phyloP scores from a whole-genome alignment of 2,797 vertebrate species.

The Tamandua tetradactyla region DNA sequence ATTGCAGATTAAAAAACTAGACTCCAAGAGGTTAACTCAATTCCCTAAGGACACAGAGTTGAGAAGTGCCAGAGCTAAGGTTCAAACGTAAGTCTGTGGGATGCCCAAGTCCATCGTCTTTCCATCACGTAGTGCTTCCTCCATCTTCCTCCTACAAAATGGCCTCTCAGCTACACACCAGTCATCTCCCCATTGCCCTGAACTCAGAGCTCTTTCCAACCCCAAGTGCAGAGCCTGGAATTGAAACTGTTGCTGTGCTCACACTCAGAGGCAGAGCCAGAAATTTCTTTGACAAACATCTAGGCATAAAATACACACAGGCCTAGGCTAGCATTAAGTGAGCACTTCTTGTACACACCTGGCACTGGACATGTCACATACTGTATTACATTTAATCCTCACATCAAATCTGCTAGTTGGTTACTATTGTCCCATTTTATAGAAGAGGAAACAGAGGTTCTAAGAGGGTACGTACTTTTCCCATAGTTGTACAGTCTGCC shows the following conservation, averaged over 20 bases:
- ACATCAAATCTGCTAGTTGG: neutral
- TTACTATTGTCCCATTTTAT: conserved; percentile 31
- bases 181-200: neutral
- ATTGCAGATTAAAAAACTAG: neutral
- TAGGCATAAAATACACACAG: no score
- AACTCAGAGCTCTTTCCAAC: neutral
- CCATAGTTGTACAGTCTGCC: neutral
- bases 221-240: neutral
- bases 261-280: neutral
- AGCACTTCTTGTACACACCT: neutral
- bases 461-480: conserved; percentile 51
- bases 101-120: neutral
- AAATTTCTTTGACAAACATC: neutral
- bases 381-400: conserved; percentile 63
- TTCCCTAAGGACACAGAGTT: neutral
- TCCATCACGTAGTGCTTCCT: neutral
- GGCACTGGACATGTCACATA: neutral
- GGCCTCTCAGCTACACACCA: neutral
- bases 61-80: neutral
- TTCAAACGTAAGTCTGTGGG: neutral
- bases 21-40: neutral
- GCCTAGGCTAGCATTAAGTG: neutral
- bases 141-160: neutral
- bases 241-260: neutral
- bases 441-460: conserved; percentile 56